Evolutionary conservation across 2,797 vertebrate species (phyloP).

Genomic region (Moxostoma hubbsi): DNA sequence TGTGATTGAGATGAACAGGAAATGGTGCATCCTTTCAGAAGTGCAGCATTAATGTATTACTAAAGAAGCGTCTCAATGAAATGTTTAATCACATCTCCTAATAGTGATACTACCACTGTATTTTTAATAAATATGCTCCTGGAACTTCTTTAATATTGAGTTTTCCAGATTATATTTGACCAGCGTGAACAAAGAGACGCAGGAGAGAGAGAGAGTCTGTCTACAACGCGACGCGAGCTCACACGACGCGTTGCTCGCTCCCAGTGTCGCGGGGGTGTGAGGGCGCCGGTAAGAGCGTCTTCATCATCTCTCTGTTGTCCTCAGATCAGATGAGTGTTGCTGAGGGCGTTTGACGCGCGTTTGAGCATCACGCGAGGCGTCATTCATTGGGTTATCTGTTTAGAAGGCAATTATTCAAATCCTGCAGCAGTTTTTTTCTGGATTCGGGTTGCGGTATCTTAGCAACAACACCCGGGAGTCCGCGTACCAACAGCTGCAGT

Average conservation of each 20-base stretch:
- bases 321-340: background rate
- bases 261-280: too few species aligned
- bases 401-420: slow-evolving; percentile 67
- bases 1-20: too few species aligned
- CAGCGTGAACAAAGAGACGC: background rate
- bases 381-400: slow-evolving; percentile 47
- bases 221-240: background rate
- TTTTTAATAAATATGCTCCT: background rate
- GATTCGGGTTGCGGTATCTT: slow-evolving; percentile 57
- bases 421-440: slow-evolving; percentile 75
- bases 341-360: background rate
- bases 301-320: background rate
- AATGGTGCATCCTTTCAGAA: too few species aligned
- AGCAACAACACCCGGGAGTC: slow-evolving; percentile 63
- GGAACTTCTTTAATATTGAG: background rate
- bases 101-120: too few species aligned
- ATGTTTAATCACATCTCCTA: too few species aligned
- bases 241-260: background rate
- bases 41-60: too few species aligned
- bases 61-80: too few species aligned
- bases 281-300: background rate
- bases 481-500: slow-evolving; percentile 57
- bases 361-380: background rate
- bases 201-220: too few species aligned
- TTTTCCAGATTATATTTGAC: background rate